Evolutionary conservation across 1,140 invertebrate genomes (phyloP).

Genomic region (Diachasmimorpha longicaudata): DNA sequence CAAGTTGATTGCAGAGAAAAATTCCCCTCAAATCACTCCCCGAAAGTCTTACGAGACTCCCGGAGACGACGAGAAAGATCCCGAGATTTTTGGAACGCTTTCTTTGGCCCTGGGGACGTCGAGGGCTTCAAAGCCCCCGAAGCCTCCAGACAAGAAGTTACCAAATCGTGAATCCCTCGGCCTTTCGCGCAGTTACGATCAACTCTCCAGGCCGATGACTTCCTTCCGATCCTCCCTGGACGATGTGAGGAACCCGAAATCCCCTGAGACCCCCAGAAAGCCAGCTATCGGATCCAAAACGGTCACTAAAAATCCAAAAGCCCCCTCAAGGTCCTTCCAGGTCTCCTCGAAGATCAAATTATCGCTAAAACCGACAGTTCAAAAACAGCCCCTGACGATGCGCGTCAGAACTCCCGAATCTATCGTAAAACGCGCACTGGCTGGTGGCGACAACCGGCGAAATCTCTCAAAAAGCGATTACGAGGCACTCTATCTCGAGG

Average conservation of each 20-base stretch:
- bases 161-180: background rate
- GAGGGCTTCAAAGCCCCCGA: background rate
- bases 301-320: background rate
- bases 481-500: conserved; percentile 52
- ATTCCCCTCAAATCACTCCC: conserved; percentile 23
- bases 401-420: conserved; percentile 33
- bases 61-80: background rate
- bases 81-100: background rate
- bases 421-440: conserved; percentile 31
- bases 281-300: background rate
- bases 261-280: conserved; percentile 13
- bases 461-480: conserved; percentile 38
- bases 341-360: conserved; percentile 22
- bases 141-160: background rate
- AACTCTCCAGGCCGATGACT: conserved; percentile 18
- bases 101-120: too few relatives aligned
- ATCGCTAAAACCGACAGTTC: conserved; percentile 31
- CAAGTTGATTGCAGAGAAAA: conserved; percentile 40
- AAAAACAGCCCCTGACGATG: conserved; percentile 31
- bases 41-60: background rate
- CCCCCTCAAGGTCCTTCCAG: background rate
- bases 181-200: conserved; percentile 29
- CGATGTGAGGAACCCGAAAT: conserved; percentile 17
- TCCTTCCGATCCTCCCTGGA: conserved; percentile 26
- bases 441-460: conserved; percentile 43